These are phyloP conservation scores for Drosophila baimaii DNA, from an alignment of 1,140 invertebrate genomes.

Conservation along the genomic window DNA sequence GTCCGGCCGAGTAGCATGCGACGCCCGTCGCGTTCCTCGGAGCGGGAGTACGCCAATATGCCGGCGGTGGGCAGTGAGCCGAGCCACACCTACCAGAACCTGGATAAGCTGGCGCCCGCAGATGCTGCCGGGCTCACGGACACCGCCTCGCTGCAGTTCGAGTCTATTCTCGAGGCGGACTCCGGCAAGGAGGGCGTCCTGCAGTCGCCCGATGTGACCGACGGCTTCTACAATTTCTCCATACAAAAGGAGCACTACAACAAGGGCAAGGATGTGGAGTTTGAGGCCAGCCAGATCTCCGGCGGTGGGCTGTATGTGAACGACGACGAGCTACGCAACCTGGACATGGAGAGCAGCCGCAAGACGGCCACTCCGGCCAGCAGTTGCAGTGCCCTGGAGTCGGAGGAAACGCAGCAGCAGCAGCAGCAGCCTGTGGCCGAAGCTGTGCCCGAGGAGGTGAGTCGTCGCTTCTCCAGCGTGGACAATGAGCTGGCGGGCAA, in stretches of 20 bases:
- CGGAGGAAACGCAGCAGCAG: conserved; percentile 10
- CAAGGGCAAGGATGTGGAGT: conserved; percentile 72
- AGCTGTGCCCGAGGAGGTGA: conserved; percentile 23
- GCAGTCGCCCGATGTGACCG: conserved; percentile 79
- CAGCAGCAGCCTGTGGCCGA: conserved; percentile 10
- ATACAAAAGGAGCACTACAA: conserved; percentile 83
- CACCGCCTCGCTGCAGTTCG: conserved; percentile 81
- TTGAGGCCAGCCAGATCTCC: conserved; percentile 61
- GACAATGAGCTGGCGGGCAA: conserved; percentile 82
- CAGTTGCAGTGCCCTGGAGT: conserved; percentile 25
- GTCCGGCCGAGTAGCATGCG: conserved; percentile 51
- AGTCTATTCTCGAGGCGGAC: conserved; percentile 79
- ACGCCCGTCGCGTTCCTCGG: conserved; percentile 32
- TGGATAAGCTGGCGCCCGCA: conserved; percentile 66
- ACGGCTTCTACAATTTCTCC: conserved; percentile 82
- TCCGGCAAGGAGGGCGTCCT: conserved; percentile 63
- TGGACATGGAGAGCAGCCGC: conserved; percentile 65
- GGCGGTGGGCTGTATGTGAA: conserved; percentile 76
- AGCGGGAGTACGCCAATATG: conserved; percentile 70
- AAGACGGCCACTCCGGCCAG: conserved; percentile 42
- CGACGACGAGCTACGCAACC: conserved; percentile 77
- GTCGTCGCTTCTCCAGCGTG: conserved; percentile 39
- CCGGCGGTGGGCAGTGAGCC: conserved; percentile 36
- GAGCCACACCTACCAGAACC: conserved; percentile 76
- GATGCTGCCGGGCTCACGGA: conserved; percentile 76